A percentile compares a stretch with the other conserved stretches of the same genome.
These are phyloP conservation scores for Nymphalis io DNA, from an alignment of 1,140 invertebrate species.

Conservation along the genomic window DNA sequence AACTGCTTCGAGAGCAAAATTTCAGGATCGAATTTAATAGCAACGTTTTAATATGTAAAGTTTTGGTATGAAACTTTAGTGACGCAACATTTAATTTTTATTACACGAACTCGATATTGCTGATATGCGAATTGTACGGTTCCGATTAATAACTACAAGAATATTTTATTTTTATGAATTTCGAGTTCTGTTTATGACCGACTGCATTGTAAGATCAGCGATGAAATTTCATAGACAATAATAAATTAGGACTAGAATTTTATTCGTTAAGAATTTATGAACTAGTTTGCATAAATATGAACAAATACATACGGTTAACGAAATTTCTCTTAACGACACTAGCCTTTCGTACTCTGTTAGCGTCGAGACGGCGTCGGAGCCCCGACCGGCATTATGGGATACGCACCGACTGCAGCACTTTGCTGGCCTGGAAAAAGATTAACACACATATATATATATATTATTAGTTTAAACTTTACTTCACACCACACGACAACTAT, in stretches of 20 bases:
- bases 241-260: conserved; percentile 13
- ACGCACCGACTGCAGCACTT: conserved; percentile 85
- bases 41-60: too few relatives aligned
- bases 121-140: too few relatives aligned
- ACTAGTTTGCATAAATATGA: neutral
- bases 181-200: neutral
- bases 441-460: conserved; percentile 24
- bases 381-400: conserved; percentile 80
- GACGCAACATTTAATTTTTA: too few relatives aligned
- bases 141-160: too few relatives aligned
- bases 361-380: neutral
- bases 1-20: too few relatives aligned
- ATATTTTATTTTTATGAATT: neutral
- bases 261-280: neutral
- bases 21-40: too few relatives aligned
- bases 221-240: neutral
- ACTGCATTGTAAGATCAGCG: neutral
- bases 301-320: neutral
- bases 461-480: too few relatives aligned
- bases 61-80: too few relatives aligned
- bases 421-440: conserved; percentile 84
- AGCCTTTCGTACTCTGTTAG: neutral
- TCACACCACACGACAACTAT: too few relatives aligned
- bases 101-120: too few relatives aligned
- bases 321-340: neutral